Evolutionary conservation across 2,888 invertebrate species (phyloP), one percentile per base, ranked within the genome.

Genomic region (Tridacna crocea): DNA sequence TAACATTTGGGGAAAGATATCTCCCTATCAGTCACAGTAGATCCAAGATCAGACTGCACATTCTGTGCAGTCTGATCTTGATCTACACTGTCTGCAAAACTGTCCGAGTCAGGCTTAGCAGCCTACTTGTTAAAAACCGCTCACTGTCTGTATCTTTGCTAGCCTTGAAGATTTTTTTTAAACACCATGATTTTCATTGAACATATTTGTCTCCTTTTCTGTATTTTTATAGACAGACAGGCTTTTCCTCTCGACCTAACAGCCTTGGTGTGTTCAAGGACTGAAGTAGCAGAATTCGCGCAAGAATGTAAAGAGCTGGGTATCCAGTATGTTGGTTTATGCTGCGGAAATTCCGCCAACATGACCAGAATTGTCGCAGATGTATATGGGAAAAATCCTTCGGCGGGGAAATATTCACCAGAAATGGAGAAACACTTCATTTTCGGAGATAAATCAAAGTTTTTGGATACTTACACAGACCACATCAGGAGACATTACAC

Each of bases 291-390:
- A 6, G 70, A 90, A 27, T 92, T 93, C 78, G 92, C 92, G 8
- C 27, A 80, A 36, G 85, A 90, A 73, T 88, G 90, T 46, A 87
- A 88, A 74, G 87, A 87, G 4, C 81, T 92, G 2, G 91, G 92
- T 0, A 84, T 92, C 12, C 88, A 91, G 75, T 93, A 93, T 77
- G 81, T 93, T 0, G 93, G 93, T 0, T 85, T 93, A 47, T 93
- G 93, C 80, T 93, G 93, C 76, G 93, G 93, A 22, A 90, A 90
- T 78, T 80, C 90, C 0, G 83, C 92, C 2, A 87, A 90, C 75
- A 87, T 90, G 77, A 87, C 89, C 55, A 83, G 93, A 27, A 88
- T 89, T 15, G 84, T 93, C 47, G 91, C 92, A 3, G 90, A 88
- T 51, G 81, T 73, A 1, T 89, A 92, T 27, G 93, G 92, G 0